Percentiles rank a stretch among this genome's conserved stretches.
These are phyloP conservation scores for Callorhinus ursinus DNA, from an alignment of 2,113 vertebrate species.

Conservation along the genomic window DNA sequence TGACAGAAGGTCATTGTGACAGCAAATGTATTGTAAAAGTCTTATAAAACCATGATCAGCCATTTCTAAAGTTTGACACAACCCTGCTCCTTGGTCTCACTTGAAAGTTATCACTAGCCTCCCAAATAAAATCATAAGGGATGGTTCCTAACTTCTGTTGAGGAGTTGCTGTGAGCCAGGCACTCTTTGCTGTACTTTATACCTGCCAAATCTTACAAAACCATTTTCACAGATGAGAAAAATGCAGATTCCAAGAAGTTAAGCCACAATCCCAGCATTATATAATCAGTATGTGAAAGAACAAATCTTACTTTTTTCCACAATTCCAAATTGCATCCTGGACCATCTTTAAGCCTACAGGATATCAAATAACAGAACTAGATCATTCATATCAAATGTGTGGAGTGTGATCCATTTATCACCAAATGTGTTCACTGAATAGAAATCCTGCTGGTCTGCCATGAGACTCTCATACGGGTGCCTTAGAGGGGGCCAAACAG, in stretches of 20 bases:
- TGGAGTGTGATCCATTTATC: background rate
- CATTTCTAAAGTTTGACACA: background rate
- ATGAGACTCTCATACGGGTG: background rate
- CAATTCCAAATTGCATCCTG: background rate
- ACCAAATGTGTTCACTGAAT: background rate
- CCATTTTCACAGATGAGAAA: conserved; percentile 20
- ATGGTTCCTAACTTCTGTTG: background rate
- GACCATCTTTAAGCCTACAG: background rate
- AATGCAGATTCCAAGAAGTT: background rate
- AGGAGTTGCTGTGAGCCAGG: background rate
- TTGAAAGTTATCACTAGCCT: background rate
- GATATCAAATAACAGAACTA: background rate
- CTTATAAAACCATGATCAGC: background rate
- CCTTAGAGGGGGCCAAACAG: background rate
- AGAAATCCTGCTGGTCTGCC: background rate
- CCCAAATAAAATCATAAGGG: background rate
- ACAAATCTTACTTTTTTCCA: background rate
- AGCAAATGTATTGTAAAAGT: background rate
- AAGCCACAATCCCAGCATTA: background rate
- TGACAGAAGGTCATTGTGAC: background rate
- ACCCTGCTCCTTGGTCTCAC: background rate
- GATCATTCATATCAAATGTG: background rate
- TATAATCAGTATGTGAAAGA: background rate
- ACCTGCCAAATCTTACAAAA: background rate
- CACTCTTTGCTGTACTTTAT: background rate